Evolutionary conservation across 2,888 invertebrate species (phyloP), one percentile per base, ranked within the genome.

Genomic region (Ectemnius lituratus): DNA sequence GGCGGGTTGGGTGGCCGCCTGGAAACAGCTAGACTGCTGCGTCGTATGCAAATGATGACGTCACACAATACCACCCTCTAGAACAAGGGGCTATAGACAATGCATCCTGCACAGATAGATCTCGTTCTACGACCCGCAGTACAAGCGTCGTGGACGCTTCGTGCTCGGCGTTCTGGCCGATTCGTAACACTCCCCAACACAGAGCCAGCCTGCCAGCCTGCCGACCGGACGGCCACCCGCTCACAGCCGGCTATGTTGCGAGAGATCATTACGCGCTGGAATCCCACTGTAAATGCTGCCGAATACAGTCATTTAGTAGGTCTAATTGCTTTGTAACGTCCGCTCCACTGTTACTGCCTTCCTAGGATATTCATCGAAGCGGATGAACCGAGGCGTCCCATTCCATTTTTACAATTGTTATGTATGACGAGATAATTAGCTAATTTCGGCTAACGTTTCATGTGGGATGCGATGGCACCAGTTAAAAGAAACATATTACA

Each of bases 41-140:
- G 87, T 88, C 86, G 87, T 89, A 90, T 90, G 90, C 89, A 90
- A 90, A 89, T 90, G 87, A 88, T 90, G 88, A 89, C 90, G 90
- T 90, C 89, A 90, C 85, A 89, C 87, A 89, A 88, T 88, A 81
- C 88, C 84, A 85, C 85, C 85, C 85, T 86, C 86, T 76, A 85
- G 83, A 83, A 84, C 81, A 83, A 83, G 81, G 79, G 75, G 76
- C 75, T 83, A 86, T 83, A 81, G 84, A 84, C 85, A 82, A 86
- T 82, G 81, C 85, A 84, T 86, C 37, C 83, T 77, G 84, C 81
- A 85, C 81, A 84, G 87, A 87, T 86, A 86, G 84, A 83, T 86
- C 83, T 83, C 83, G 75, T 83, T 83, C 83, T 81, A 75, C 81
- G 76, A 80, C 77, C 76, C 72, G 76, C 70, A 68, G 62, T 77